Conservation (phyloP, 2,113 vertebrate species). For the Lota lota region DNA sequence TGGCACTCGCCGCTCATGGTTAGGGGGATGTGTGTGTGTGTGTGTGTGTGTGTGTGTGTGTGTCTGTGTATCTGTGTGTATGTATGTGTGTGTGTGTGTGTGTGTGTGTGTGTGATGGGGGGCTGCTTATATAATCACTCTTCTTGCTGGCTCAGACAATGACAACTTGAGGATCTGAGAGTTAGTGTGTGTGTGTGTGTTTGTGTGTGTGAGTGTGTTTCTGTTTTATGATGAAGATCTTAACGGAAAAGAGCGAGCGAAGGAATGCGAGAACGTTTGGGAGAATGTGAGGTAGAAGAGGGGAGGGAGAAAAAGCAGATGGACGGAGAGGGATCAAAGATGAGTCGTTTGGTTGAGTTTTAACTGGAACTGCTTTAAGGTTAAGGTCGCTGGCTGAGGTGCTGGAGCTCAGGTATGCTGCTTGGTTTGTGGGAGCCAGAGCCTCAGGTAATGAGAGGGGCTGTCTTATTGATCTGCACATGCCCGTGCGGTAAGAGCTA, state of each 20-base stretch:
- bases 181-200: not conserved
- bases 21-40: not conserved
- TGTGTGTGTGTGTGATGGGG: not conserved
- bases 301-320: not conserved
- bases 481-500: no score
- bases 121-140: not conserved
- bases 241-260: not conserved
- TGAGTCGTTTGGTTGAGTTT: not conserved
- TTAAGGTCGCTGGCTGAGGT: no score
- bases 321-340: not conserved
- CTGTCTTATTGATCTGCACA: no score
- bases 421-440: no score
- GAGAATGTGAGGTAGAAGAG: not conserved
- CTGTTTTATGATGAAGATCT: conserved; percentile 1
- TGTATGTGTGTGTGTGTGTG: not conserved
- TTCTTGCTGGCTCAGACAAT: not conserved
- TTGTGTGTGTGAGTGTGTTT: not conserved
- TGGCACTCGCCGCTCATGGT: no score
- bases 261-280: not conserved
- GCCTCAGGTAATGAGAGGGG: no score
- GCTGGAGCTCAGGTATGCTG: no score
- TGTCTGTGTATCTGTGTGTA: not conserved
- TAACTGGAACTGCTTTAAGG: not conserved
- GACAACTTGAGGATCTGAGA: not conserved
- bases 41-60: conserved; percentile 10